Evolutionary conservation across 1,140 invertebrate species (phyloP).

Genomic region (Trichoplusia ni): DNA sequence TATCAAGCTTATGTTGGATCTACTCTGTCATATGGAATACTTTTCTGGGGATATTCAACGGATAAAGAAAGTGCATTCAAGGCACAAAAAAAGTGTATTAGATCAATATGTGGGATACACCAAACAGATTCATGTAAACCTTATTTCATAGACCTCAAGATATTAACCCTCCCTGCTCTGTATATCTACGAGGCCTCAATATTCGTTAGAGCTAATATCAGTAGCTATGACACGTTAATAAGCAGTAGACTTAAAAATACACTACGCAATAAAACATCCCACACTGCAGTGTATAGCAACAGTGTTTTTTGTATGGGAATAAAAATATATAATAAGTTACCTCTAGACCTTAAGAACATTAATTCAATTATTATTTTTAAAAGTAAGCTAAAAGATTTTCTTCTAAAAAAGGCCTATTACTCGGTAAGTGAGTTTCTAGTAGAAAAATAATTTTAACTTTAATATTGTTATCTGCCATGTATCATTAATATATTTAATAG

Average conservation of each 20-base stretch:
- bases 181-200: background rate
- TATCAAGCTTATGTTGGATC: background rate
- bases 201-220: too few species aligned
- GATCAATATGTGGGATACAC: background rate
- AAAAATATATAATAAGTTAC: background rate
- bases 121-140: background rate
- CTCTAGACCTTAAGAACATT: too few species aligned
- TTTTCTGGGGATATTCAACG: background rate
- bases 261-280: too few species aligned
- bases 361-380: too few species aligned
- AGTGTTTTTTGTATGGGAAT: background rate
- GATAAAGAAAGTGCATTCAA: background rate
- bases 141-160: background rate
- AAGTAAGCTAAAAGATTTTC: too few species aligned
- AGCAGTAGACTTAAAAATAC: too few species aligned
- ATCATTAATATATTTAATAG: too few species aligned
- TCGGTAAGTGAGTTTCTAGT: too few species aligned
- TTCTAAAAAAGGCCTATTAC: too few species aligned
- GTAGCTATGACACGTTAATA: too few species aligned
- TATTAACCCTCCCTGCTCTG: background rate
- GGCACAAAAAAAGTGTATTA: background rate
- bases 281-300: background rate
- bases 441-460: too few species aligned
- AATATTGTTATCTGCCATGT: too few species aligned
- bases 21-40: background rate